These are phyloP conservation scores for Plodia interpunctella DNA, from an alignment of 1,140 invertebrate species.

Conservation along the genomic window DNA sequence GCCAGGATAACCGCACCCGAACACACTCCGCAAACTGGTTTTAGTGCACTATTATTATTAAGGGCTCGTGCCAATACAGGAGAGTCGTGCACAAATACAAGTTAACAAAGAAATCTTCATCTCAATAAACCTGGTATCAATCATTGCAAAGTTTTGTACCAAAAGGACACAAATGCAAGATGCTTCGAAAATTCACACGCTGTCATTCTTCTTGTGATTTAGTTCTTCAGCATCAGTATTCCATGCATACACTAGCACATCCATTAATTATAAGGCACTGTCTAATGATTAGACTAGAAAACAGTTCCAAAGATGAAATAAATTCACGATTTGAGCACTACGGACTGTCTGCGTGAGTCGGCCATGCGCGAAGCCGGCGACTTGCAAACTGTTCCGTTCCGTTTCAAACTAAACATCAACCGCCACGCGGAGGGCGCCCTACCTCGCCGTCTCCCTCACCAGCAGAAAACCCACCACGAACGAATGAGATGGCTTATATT, in stretches of 20 bases:
- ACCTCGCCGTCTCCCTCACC: constrained; percentile 65
- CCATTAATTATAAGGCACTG: constrained; percentile 68
- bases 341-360: constrained; percentile 59
- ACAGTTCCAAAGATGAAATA: constrained; percentile 51
- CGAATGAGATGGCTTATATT: constrained; percentile 45
- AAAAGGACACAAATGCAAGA: constrained; percentile 70
- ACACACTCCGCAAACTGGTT: constrained; percentile 73
- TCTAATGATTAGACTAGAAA: constrained; percentile 47
- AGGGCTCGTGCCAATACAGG: constrained; percentile 72
- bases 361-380: constrained; percentile 68
- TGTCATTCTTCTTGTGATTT: constrained; percentile 46
- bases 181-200: constrained; percentile 53
- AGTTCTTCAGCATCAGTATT: constrained; percentile 41
- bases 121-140: constrained; percentile 46
- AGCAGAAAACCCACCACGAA: constrained; percentile 31
- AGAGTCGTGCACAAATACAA: constrained; percentile 57
- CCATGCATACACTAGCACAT: constrained; percentile 70
- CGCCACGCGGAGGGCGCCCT: constrained; percentile 65
- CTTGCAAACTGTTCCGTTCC: constrained; percentile 71
- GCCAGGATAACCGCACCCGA: constrained; percentile 67
- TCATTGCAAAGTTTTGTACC: constrained; percentile 58
- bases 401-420: constrained; percentile 66
- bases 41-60: constrained; percentile 75
- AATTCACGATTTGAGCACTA: constrained; percentile 65
- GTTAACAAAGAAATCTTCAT: constrained; percentile 49